phyloP scores from a whole-genome alignment of 2,888 invertebrate genomes.

The Brenthis hecate region DNA sequence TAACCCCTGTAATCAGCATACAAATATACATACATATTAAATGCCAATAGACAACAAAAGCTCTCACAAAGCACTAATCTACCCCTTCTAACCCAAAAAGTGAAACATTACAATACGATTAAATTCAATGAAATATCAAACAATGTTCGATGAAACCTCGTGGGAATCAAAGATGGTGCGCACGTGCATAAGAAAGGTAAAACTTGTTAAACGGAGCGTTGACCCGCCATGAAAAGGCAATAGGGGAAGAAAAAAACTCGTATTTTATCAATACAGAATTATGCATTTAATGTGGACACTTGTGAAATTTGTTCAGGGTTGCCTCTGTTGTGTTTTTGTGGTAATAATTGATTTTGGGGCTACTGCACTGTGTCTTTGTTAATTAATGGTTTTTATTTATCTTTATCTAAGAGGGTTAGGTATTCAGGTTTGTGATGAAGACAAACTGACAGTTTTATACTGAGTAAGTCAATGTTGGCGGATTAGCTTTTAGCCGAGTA shows the following conservation, averaged over 20 bases:
- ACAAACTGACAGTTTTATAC: no score
- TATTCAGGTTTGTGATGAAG: no score
- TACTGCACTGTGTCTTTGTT: no score
- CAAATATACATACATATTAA: no score
- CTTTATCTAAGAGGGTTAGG: no score
- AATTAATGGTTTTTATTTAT: no score
- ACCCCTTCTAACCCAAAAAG: conserved; percentile 4
- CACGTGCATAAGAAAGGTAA: conserved; percentile 29
- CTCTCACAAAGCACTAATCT: conserved; percentile 4
- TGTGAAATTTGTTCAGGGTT: conserved; percentile 48
- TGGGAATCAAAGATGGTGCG: conserved; percentile 29
- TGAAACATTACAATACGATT: conserved; percentile 12
- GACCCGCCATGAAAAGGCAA: conserved; percentile 47
- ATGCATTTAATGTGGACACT: conserved; percentile 52
- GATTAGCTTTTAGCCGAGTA: no score
- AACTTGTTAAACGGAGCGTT: conserved; percentile 27
- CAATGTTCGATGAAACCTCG: conserved; percentile 10
- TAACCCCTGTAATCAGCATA: no score
- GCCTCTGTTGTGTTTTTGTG: conserved; percentile 14
- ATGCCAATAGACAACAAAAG: background rate
- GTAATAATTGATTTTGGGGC: no score
- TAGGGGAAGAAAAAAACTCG: conserved; percentile 49
- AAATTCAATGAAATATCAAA: conserved; percentile 16
- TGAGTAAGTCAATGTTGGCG: no score
- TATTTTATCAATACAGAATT: conserved; percentile 54